phyloP scores from a whole-genome alignment of 2,888 invertebrate species.

The Plutella xylostella region DNA sequence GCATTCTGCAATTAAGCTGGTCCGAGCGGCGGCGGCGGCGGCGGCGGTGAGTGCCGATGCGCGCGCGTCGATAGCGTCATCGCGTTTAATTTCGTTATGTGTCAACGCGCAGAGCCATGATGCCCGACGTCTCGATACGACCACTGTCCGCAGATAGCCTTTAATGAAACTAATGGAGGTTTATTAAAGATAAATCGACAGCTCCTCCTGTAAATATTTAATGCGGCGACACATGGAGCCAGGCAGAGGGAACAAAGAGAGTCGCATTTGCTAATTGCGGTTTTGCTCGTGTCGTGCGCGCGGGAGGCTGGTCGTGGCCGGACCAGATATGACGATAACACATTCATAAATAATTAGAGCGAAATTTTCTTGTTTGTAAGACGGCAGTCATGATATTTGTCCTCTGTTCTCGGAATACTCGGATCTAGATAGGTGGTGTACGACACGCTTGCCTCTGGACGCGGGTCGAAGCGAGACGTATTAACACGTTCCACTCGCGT shows the following conservation, averaged over 20 bases:
- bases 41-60: conserved; percentile 32
- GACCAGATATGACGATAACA: conserved; percentile 67
- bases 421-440: conserved; percentile 57
- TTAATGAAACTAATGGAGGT: conserved; percentile 69
- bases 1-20: conserved; percentile 61
- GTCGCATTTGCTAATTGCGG: conserved; percentile 69
- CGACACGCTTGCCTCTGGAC: conserved; percentile 55
- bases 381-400: conserved; percentile 68
- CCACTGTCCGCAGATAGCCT: conserved; percentile 61
- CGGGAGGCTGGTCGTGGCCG: conserved; percentile 65
- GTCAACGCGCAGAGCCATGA: conserved; percentile 57
- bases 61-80: conserved; percentile 62
- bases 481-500: conserved; percentile 6
- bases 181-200: conserved; percentile 60
- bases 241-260: conserved; percentile 66
- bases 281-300: conserved; percentile 67
- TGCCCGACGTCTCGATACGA: conserved; percentile 61
- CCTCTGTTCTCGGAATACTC: conserved; percentile 57
- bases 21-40: conserved; percentile 23
- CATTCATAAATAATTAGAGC: conserved; percentile 72
- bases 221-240: conserved; percentile 37
- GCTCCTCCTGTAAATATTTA: conserved; percentile 43
- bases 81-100: conserved; percentile 63
- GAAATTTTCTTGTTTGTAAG: conserved; percentile 71
- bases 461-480: conserved; percentile 26